phyloP scores from a whole-genome alignment of 2,888 invertebrate species.

The Cylloceria caligata region DNA sequence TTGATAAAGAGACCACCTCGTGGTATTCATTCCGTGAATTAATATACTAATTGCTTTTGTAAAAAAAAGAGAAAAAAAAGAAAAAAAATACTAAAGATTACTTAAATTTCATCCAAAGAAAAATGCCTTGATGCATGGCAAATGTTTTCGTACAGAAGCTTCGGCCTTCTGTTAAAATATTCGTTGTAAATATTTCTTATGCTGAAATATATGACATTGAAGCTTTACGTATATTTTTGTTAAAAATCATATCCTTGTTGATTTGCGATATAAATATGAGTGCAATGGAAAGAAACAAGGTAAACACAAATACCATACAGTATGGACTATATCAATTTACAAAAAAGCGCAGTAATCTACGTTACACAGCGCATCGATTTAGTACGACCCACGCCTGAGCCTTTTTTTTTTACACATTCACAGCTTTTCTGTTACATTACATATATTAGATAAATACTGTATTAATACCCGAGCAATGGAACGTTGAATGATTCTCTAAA shows the following conservation, averaged over 20 bases:
- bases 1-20: slow-evolving; percentile 56
- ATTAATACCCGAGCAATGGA: slow-evolving; percentile 69
- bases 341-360: slow-evolving; percentile 33
- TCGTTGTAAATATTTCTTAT: slow-evolving; percentile 77
- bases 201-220: slow-evolving; percentile 69
- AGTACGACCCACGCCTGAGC: not conserved
- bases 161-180: slow-evolving; percentile 61
- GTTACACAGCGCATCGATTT: slow-evolving; percentile 3
- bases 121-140: slow-evolving; percentile 50
- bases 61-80: slow-evolving; percentile 32
- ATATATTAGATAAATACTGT: slow-evolving; percentile 73
- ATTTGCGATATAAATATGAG: slow-evolving; percentile 34
- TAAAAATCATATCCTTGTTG: slow-evolving; percentile 14
- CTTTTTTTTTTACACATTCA: slow-evolving; percentile 36
- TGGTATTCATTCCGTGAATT: slow-evolving; percentile 55
- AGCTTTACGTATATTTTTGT: slow-evolving; percentile 55
- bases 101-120: slow-evolving; percentile 68
- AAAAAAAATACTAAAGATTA: slow-evolving; percentile 55
- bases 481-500: slow-evolving; percentile 51
- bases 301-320: slow-evolving; percentile 19
- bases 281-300: slow-evolving; percentile 45
- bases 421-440: slow-evolving; percentile 26
- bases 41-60: slow-evolving; percentile 56
- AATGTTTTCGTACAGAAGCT: slow-evolving; percentile 58
- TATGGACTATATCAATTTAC: slow-evolving; percentile 46